A percentile compares a stretch with the other conserved stretches of the same genome.
Evolutionary conservation across 2,888 invertebrate genomes (phyloP).

Genomic region (Anticlea derivata): DNA sequence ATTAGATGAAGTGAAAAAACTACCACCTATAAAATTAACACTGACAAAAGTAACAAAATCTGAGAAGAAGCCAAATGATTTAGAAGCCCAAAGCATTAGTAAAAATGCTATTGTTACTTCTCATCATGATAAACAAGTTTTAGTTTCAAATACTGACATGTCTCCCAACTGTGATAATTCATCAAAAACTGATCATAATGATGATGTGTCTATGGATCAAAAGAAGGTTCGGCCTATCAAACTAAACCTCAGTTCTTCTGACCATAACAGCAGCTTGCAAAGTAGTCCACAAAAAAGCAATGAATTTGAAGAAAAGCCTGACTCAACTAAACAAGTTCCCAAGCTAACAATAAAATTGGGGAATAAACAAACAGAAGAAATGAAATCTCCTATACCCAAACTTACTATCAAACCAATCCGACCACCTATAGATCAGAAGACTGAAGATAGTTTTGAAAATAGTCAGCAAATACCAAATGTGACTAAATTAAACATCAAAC

Average conservation of each 20-base stretch:
- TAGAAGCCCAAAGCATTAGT: slow-evolving; percentile 21
- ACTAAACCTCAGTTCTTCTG: slow-evolving; percentile 44
- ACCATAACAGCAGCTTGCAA: slow-evolving; percentile 22
- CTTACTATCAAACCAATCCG: slow-evolving; percentile 68
- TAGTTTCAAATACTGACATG: slow-evolving; percentile 5
- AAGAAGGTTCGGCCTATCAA: slow-evolving; percentile 60
- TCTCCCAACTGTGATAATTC: slow-evolving; percentile 22
- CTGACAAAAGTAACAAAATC: slow-evolving; percentile 23
- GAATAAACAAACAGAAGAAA: slow-evolving; percentile 66
- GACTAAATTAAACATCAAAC: slow-evolving; percentile 72
- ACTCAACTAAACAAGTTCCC: slow-evolving; percentile 68
- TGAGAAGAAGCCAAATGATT: slow-evolving; percentile 29
- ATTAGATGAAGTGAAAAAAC: slow-evolving; percentile 24
- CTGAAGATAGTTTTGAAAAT: slow-evolving; percentile 34
- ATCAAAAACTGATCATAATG: slow-evolving; percentile 20
- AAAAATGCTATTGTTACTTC: slow-evolving; percentile 9
- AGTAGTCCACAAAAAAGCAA: slow-evolving; percentile 43
- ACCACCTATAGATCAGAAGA: slow-evolving; percentile 47
- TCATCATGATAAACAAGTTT: slow-evolving; percentile 11
- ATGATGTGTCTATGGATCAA: slow-evolving; percentile 35
- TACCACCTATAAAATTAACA: slow-evolving; percentile 29
- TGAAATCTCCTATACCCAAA: slow-evolving; percentile 70
- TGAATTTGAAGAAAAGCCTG: slow-evolving; percentile 44
- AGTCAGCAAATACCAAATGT: slow-evolving; percentile 56
- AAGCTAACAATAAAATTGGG: slow-evolving; percentile 79